Conservation (phyloP, 2,888 invertebrate genomes). For the Tipula lateralis region DNA sequence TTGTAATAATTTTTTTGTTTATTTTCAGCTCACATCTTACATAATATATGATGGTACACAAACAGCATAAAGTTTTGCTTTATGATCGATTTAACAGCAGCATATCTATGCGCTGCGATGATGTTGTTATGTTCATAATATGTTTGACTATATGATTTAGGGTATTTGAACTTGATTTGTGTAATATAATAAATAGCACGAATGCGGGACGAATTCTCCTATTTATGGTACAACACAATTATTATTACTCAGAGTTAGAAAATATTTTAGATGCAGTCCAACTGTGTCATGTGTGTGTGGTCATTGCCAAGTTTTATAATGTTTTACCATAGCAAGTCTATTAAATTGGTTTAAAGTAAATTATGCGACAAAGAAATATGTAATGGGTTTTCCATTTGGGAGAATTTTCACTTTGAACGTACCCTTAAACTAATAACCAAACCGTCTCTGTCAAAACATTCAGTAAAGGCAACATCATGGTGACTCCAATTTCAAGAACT, state of each 20-base stretch:
- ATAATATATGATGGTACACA: background rate
- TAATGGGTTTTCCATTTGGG: too few species aligned
- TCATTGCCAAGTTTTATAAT: background rate
- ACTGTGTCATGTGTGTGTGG: background rate
- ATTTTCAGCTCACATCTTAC: background rate
- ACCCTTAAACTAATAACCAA: too few species aligned
- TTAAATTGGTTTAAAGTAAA: too few species aligned
- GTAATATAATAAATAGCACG: background rate
- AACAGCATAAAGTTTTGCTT: background rate
- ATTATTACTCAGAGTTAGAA: background rate
- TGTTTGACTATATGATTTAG: background rate
- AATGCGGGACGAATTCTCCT: background rate
- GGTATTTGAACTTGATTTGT: constrained; percentile 9
- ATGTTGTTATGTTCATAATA: background rate
- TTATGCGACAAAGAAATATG: too few species aligned
- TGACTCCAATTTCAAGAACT: too few species aligned
- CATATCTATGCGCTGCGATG: background rate
- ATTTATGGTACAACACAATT: background rate
- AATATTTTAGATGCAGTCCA: background rate
- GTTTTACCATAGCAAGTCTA: too few species aligned
- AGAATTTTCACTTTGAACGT: too few species aligned
- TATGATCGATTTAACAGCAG: background rate
- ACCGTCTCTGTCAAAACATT: too few species aligned
- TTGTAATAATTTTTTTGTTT: background rate
- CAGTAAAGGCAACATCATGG: too few species aligned